Base-by-base conservation (phyloP, 2,113 vertebrate species). In the Odocoileus virginianus region DNA sequence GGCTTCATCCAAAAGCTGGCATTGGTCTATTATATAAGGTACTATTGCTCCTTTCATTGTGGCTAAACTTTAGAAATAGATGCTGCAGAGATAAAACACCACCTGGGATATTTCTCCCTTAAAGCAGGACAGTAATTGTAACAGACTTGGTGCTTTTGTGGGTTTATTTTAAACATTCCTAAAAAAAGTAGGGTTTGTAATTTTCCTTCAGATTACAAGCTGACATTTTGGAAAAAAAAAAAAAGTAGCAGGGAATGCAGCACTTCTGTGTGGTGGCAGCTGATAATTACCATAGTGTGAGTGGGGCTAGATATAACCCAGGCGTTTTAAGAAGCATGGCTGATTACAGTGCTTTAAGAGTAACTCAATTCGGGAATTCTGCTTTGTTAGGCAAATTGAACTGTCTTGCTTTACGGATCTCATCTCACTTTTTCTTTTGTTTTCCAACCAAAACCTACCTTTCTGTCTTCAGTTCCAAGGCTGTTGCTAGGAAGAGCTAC, bases 221-320 rank as follows among this genome's bases (percentile, higher is more conserved):
- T 98, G 98, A 98, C 98, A 99, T 97, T 91, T 91, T 90, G 97
- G 21, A 64, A 36, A 43, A 82, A 57, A 58, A 83, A 58, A 78
- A 95, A 89, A 67, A 3, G 17, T 84, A 97, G 58, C 92, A 88
- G 67, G 95, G 97, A 98, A 97, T 91, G 96, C 91, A 98, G 89
- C 45, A 55, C 86, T 98, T 99, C 91, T 97, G 97, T 96, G 85
- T 60, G 0, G 1, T 98, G 98, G 97, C 98, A 99, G 98, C 98
- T 98, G 98, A 98, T 99, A 99, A 99, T 99, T 99, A 98, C 97
- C 94, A 96, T 98, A 81, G 95, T 98, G 97, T 96, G 98, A 67
- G 14, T 94, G 98, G 95, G 97, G 95, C 97, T 99, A 78, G 98
- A 97, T 98, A 98, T 97, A 99, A 98, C 98, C 96, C 95, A 96